Evolutionary conservation across 2,888 invertebrate genomes (phyloP).

Genomic region (Drosophila kuntzei): DNA sequence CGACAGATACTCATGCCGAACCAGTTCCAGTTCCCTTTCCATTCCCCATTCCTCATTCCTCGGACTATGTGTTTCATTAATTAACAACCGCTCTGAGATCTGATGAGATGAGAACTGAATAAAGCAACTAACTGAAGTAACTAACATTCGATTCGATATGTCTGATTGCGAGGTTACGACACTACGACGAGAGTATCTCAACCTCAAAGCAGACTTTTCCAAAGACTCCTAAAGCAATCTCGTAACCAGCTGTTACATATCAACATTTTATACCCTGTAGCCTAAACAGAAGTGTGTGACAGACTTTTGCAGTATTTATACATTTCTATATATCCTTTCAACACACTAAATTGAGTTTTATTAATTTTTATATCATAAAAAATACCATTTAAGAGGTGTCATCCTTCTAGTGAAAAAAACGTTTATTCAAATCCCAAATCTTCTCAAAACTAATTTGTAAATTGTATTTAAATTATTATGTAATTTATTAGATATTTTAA

Average conservation of each 20-base stretch:
- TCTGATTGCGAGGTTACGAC: slow-evolving; percentile 44
- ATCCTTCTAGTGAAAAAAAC: too few species aligned
- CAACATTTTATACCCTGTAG: slow-evolving; percentile 10
- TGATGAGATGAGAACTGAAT: slow-evolving; percentile 16
- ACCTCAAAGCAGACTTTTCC: slow-evolving; percentile 14
- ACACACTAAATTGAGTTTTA: background rate
- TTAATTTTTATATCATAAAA: too few species aligned
- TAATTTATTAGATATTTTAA: too few species aligned
- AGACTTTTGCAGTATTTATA: background rate
- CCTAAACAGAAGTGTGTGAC: background rate
- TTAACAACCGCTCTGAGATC: slow-evolving; percentile 48
- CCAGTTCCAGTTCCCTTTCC: slow-evolving; percentile 39
- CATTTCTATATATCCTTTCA: too few species aligned
- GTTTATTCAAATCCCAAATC: too few species aligned
- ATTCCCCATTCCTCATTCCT: background rate
- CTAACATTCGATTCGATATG: slow-evolving; percentile 59
- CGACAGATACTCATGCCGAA: slow-evolving; percentile 32
- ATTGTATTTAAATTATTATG: too few species aligned
- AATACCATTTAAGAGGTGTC: too few species aligned
- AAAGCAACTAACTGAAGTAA: slow-evolving; percentile 30
- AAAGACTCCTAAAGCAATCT: background rate
- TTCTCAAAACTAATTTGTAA: too few species aligned
- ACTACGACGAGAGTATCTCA: slow-evolving; percentile 4
- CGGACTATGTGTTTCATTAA: slow-evolving; percentile 55
- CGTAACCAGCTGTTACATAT: slow-evolving; percentile 1